Percentiles rank a stretch among this genome's conserved stretches.
These are phyloP conservation scores for Sebastes wilsoni DNA, from an alignment of 2,797 vertebrate species.

Conservation along the genomic window DNA sequence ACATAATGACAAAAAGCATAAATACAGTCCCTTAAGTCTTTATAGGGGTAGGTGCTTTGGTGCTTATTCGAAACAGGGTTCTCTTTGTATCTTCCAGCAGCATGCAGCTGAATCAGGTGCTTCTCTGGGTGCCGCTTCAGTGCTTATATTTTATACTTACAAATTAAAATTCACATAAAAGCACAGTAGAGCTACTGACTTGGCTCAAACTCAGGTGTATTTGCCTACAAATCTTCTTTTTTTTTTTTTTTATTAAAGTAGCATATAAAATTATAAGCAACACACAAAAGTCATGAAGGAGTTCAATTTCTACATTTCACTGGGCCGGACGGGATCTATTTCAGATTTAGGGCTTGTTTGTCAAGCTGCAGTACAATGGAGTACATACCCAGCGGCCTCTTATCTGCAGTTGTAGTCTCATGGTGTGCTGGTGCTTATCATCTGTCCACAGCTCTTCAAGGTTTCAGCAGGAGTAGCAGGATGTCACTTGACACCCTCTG, in stretches of 20 bases:
- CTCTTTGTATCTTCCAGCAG: background rate
- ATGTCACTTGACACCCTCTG: conserved; percentile 42
- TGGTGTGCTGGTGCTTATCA: conserved; percentile 53
- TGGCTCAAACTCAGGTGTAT: background rate
- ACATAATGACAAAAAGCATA: background rate
- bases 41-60: background rate
- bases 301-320: background rate
- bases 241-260: background rate
- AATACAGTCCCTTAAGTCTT: background rate
- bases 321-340: background rate
- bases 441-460: conserved; percentile 52
- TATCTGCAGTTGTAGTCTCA: conserved; percentile 52
- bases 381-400: conserved; percentile 36
- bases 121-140: background rate
- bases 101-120: background rate
- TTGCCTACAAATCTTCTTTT: background rate
- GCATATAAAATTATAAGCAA: background rate
- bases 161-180: background rate
- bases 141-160: background rate
- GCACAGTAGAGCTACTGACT: background rate
- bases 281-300: background rate
- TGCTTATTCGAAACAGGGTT: background rate
- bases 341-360: conserved; percentile 40
- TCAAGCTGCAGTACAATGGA: conserved; percentile 22
- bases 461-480: conserved; percentile 42